Evolutionary conservation across 2,888 invertebrate genomes (phyloP).

Genomic region (Cheilosia grossa): DNA sequence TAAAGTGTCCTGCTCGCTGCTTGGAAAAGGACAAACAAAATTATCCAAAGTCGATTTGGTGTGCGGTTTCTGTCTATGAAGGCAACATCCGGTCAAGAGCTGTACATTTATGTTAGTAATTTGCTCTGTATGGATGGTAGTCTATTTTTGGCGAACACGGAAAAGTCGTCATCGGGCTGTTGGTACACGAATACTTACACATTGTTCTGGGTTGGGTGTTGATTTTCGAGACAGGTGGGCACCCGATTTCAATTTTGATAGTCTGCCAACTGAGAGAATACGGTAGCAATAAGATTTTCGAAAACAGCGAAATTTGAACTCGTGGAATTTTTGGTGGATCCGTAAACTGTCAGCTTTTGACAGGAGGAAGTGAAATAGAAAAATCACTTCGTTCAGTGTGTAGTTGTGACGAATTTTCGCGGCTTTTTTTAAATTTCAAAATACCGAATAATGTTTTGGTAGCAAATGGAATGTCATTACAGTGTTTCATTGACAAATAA

Average conservation of each 20-base stretch:
- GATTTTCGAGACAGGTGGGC: conserved; percentile 61
- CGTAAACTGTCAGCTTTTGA: not conserved
- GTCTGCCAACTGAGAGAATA: conserved; percentile 37
- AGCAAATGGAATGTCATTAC: too few species aligned
- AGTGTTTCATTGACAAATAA: too few species aligned
- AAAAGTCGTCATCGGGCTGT: conserved; percentile 24
- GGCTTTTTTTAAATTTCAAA: too few species aligned
- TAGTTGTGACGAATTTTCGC: too few species aligned
- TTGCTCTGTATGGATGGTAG: not conserved
- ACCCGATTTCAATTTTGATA: conserved; percentile 41
- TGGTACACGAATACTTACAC: not conserved
- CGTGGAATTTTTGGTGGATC: not conserved
- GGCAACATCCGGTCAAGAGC: conserved; percentile 54
- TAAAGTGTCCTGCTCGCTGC: conserved; percentile 36
- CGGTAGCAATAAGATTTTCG: conserved; percentile 22
- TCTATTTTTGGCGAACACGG: conserved; percentile 54
- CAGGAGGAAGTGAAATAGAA: not conserved
- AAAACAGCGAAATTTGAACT: conserved; percentile 7
- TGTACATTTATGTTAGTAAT: not conserved
- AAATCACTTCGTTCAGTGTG: too few species aligned
- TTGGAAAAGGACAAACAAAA: conserved; percentile 31
- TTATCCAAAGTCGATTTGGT: conserved; percentile 12
- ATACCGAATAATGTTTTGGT: too few species aligned
- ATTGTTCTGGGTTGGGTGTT: conserved; percentile 46
- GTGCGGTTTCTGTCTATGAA: conserved; percentile 35